These are phyloP conservation scores for Xanthia togata DNA, from an alignment of 2,888 invertebrate species.

Conservation along the genomic window DNA sequence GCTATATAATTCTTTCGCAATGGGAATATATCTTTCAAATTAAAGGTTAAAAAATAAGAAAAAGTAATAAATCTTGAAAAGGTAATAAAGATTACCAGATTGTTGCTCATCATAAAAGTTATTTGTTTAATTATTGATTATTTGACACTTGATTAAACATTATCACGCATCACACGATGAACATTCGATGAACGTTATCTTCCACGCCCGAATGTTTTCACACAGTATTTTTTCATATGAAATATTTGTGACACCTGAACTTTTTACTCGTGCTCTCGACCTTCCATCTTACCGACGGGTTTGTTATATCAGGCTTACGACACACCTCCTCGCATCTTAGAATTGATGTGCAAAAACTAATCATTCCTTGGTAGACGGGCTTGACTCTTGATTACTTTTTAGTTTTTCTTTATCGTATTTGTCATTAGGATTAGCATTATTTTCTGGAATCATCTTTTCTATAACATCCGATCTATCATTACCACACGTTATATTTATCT, in stretches of 20 bases:
- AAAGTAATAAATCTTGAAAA: too few species aligned
- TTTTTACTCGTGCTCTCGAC: slow-evolving; percentile 22
- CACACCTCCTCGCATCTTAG: slow-evolving; percentile 14
- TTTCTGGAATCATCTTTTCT: slow-evolving; percentile 17
- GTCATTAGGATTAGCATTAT: slow-evolving; percentile 1
- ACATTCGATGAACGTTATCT: slow-evolving; percentile 49
- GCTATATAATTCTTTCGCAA: slow-evolving; percentile 8
- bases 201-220: slow-evolving; percentile 24
- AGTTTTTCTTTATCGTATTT: background rate
- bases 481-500: slow-evolving; percentile 24
- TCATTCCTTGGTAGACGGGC: background rate
- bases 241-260: slow-evolving; percentile 46
- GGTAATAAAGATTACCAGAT: background rate
- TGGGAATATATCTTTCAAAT: background rate
- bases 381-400: background rate
- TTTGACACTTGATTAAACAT: slow-evolving; percentile 50
- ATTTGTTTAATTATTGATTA: slow-evolving; percentile 43
- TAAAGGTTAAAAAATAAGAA: too few species aligned
- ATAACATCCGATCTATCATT: slow-evolving; percentile 23
- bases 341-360: slow-evolving; percentile 12
- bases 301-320: slow-evolving; percentile 23
- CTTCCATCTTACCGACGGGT: slow-evolving; percentile 16
- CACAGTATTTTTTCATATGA: slow-evolving; percentile 19
- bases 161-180: slow-evolving; percentile 55
- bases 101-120: slow-evolving; percentile 10